Conservation (phyloP, 2,888 invertebrate species). For the Aspidiotus destructor region DNA sequence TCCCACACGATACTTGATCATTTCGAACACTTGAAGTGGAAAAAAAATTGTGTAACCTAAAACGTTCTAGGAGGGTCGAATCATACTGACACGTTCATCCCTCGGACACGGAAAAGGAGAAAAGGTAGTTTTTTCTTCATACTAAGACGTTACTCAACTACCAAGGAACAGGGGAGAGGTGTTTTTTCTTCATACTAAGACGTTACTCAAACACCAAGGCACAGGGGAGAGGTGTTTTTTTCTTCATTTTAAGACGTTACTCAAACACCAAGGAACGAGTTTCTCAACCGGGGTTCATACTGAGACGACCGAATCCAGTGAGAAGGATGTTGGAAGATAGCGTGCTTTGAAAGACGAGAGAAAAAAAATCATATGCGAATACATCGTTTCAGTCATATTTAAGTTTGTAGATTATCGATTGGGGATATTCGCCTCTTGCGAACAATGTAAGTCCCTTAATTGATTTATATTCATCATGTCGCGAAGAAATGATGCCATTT, state of each 20-base stretch:
- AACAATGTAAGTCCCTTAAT: background rate
- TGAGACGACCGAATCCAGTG: background rate
- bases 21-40: background rate
- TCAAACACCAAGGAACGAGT: background rate
- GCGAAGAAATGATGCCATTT: background rate
- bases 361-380: background rate
- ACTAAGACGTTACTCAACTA: background rate
- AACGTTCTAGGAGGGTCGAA: background rate
- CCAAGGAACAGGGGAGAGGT: too few species aligned
- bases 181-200: background rate
- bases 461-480: background rate
- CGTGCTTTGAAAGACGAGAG: background rate
- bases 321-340: background rate
- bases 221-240: background rate
- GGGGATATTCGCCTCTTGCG: background rate
- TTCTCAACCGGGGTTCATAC: background rate
- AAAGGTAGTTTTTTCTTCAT: background rate
- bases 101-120: background rate
- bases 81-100: background rate
- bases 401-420: background rate
- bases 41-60: too few species aligned
- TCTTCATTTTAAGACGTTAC: background rate
- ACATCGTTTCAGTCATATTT: background rate
- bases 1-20: constrained; percentile 1
- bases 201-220: background rate